Conservation (phyloP, 1,140 invertebrate species). For the Rhyacophila brunnea region DNA sequence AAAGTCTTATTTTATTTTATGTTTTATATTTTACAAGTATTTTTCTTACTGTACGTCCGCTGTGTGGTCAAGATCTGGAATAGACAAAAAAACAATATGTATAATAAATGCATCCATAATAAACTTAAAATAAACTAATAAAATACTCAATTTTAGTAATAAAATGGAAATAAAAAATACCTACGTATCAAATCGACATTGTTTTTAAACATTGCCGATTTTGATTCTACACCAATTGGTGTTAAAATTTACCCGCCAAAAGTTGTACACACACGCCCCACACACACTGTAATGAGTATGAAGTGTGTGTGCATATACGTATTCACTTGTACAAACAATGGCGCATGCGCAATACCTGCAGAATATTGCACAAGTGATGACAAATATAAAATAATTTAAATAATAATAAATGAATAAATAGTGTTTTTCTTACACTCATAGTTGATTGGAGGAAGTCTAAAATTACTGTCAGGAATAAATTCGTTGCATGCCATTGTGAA, state of each 20-base stretch:
- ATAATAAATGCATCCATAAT: not conserved
- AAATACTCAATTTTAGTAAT: no score
- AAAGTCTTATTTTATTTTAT: not conserved
- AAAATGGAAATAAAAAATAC: no score
- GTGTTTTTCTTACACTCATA: slow-evolving; percentile 57
- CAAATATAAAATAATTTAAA: not conserved
- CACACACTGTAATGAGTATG: not conserved
- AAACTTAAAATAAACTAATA: no score
- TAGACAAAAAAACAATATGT: slow-evolving; percentile 33
- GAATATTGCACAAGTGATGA: not conserved
- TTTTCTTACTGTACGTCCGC: slow-evolving; percentile 92
- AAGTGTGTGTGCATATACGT: slow-evolving; percentile 2
- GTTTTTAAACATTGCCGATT: no score
- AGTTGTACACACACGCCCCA: slow-evolving; percentile 7
- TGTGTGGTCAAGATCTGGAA: slow-evolving; percentile 93
- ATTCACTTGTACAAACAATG: not conserved
- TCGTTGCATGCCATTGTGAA: slow-evolving; percentile 15
- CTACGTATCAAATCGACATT: no score
- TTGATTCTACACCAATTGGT: no score
- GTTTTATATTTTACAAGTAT: not conserved
- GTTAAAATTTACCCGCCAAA: slow-evolving; percentile 18
- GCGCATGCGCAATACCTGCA: not conserved
- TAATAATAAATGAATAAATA: not conserved
- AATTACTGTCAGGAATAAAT: slow-evolving; percentile 1
- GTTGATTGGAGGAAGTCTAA: slow-evolving; percentile 47